Conservation (phyloP, 2,113 vertebrate genomes). For the Catagonus wagneri region DNA sequence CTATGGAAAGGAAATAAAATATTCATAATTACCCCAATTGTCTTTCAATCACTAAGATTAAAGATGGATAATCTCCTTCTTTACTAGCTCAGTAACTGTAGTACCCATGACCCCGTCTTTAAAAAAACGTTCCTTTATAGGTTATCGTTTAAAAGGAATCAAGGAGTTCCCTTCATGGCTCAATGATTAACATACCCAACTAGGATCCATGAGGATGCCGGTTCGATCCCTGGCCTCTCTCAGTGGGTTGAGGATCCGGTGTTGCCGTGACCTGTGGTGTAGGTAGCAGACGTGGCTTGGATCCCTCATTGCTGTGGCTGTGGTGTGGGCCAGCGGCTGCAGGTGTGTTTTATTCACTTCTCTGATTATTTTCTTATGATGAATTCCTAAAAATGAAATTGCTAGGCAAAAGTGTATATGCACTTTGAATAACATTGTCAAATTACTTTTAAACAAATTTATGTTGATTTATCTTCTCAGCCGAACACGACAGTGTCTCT, state of each 20-base stretch:
- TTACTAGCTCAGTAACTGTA: background rate
- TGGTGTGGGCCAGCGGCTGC: too few species aligned
- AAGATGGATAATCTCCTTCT: background rate
- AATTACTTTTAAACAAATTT: conserved; percentile 45
- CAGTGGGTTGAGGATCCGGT: too few species aligned
- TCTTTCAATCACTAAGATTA: conserved; percentile 2
- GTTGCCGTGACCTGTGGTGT: too few species aligned
- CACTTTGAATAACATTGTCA: background rate
- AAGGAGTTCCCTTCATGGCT: too few species aligned
- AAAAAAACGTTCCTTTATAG: background rate
- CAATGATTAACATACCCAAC: too few species aligned
- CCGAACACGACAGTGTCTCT: background rate
- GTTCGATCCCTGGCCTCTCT: too few species aligned
- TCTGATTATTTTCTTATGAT: background rate
- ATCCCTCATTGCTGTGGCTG: too few species aligned
- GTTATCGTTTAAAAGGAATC: background rate
- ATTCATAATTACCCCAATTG: background rate
- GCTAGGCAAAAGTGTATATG: background rate
- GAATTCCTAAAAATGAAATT: conserved; percentile 9
- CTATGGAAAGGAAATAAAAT: background rate
- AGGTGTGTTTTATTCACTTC: background rate
- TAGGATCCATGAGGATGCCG: too few species aligned
- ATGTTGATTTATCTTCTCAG: background rate
- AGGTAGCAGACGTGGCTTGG: too few species aligned
- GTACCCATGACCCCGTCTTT: background rate